phyloP scores from a whole-genome alignment of 2,113 vertebrate genomes.

The zebrafish (Danio rerio) region GRCz12tu NC_133178.1:1817001-1817500 shows the following conservation, averaged over 20 bases:
- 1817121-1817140: background rate
- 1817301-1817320: background rate
- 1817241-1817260: background rate
- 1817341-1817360: background rate
- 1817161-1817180: constrained; percentile 4
- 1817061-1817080: constrained; percentile 16
- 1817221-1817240: background rate
- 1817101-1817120: background rate
- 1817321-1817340: background rate
- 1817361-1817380: constrained; percentile 30
- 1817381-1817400: constrained; percentile 1
- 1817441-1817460: background rate
- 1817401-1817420: constrained; percentile 7
- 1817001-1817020: background rate
- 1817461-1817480: background rate
- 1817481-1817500: background rate
- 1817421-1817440: background rate
- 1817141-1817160: background rate
- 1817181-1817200: constrained; percentile 16
- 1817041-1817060: constrained; percentile 4
- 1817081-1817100: background rate
- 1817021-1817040: background rate
- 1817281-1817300: constrained; percentile 29
- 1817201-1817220: constrained; percentile 1
- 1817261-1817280: constrained; percentile 12